A percentile compares a stretch with the other conserved stretches of the same genome.
These are phyloP conservation scores for Geococcyx californianus DNA, from an alignment of 2,113 vertebrate genomes.

Conservation along the genomic window DNA sequence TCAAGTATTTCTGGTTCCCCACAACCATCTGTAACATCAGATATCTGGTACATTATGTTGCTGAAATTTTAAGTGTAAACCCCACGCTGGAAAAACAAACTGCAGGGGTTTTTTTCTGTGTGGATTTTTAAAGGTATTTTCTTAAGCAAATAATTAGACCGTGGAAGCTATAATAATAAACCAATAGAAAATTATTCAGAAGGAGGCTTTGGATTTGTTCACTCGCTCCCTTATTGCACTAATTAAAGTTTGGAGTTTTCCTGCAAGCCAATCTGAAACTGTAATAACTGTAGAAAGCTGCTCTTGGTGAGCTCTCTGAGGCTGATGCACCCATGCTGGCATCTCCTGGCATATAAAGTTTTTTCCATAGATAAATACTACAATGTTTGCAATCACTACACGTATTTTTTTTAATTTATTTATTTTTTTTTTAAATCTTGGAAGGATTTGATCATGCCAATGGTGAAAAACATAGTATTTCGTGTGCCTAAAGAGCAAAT, in stretches of 20 bases:
- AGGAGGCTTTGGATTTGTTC: background rate
- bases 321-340: background rate
- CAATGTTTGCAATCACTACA: background rate
- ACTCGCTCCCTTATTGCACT: background rate
- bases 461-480: accelerated
- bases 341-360: background rate
- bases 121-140: constrained; percentile 49
- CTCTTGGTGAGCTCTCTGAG: background rate
- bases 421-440: too few species aligned
- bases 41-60: constrained; percentile 56
- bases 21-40: constrained; percentile 59
- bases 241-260: background rate
- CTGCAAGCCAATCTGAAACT: background rate
- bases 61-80: constrained; percentile 56
- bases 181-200: constrained; percentile 24
- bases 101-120: background rate
- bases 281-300: background rate
- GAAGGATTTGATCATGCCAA: background rate
- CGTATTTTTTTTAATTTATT: too few species aligned
- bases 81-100: constrained; percentile 55
- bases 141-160: constrained; percentile 28
- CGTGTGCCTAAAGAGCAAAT: background rate
- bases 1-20: constrained; percentile 71
- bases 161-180: constrained; percentile 31
- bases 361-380: background rate